Evolutionary conservation across 2,888 invertebrate genomes (phyloP), one percentile per base, ranked within the genome.

Genomic region (Hyposoter dolosus): DNA sequence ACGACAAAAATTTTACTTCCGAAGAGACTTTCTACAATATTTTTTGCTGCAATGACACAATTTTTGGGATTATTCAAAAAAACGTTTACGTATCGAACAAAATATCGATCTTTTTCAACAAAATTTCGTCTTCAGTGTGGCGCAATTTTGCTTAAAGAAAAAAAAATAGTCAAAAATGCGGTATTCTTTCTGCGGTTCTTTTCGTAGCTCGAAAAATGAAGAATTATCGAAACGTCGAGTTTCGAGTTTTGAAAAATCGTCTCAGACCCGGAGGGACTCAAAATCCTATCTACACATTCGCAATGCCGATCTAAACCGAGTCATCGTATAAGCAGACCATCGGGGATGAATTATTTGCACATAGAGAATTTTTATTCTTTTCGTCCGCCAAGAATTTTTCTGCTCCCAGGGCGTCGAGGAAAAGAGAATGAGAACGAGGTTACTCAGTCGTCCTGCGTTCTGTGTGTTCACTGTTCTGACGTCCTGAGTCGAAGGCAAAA

Each of bases 301-400:
- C 28, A 12, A 60, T 28, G 28, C 23, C 19, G 6, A 9, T 40
- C 1, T 40, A 40, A 56, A 35, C 43, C n/a, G 45, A 28, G n/a
- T 19, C 10, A 40, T 40, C 32, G 19, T 45, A 75, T 45, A 45
- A n/a, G 23, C 63, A 43, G 45, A 63, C 60, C 32, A 43, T 63
- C 60, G n/a, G 17, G n/a, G 23, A 74, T 32, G 65, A 76, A 76
- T 76, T 76, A 76, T 76, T 76, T 45, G n/a, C n/a, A 65, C 65
- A 47, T 76, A 10, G n/a, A 65, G 47, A 53, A 40, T 77, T 77
- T 50, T 66, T 68, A 53, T 77, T 66, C 50, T 77, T n/a, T n/a
- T 66, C 23, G 50, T 66, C 50, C 60, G 60, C 60, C 35, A 53
- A 45, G 53, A 66, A 66, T 77, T 77, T 23, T 50, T 53, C 35